phyloP scores from a whole-genome alignment of 2,113 vertebrate genomes.

The Enhydra lutris region DNA sequence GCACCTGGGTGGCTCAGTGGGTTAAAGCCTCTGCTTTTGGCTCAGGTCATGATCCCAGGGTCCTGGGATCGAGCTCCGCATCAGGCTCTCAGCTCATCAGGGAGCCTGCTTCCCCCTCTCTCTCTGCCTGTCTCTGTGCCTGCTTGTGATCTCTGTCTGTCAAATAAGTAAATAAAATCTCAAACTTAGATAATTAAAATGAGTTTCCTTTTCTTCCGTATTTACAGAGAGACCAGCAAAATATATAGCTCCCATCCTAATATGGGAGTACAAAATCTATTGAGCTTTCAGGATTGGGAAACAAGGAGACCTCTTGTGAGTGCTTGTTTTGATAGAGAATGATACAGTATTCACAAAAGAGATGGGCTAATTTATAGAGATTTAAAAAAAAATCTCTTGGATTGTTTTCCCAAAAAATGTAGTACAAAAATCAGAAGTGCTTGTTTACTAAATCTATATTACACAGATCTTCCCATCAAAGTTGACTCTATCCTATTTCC shows the following conservation, averaged over 20 bases:
- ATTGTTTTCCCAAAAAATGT: not conserved
- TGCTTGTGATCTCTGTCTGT: too few species aligned
- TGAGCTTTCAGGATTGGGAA: not conserved
- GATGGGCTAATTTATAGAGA: not conserved
- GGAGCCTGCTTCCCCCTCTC: too few species aligned
- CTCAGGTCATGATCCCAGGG: too few species aligned
- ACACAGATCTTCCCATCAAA: not conserved
- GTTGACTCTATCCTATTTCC: not conserved
- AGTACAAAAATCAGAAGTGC: not conserved
- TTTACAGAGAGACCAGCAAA: not conserved
- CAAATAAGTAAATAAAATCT: too few species aligned
- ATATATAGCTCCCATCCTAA: not conserved
- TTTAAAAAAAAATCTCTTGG: not conserved
- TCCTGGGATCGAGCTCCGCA: too few species aligned
- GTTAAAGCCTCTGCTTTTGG: too few species aligned
- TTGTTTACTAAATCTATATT: not conserved
- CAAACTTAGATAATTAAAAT: not conserved
- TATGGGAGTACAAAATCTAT: not conserved
- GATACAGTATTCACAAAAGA: not conserved
- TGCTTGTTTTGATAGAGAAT: not conserved
- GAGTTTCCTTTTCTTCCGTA: not conserved
- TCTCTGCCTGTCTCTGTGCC: too few species aligned
- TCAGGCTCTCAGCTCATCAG: too few species aligned
- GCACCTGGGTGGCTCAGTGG: too few species aligned
- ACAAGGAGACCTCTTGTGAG: not conserved